Base-by-base conservation (phyloP, 2,888 invertebrate species). In the Calameuta idolon region DNA sequence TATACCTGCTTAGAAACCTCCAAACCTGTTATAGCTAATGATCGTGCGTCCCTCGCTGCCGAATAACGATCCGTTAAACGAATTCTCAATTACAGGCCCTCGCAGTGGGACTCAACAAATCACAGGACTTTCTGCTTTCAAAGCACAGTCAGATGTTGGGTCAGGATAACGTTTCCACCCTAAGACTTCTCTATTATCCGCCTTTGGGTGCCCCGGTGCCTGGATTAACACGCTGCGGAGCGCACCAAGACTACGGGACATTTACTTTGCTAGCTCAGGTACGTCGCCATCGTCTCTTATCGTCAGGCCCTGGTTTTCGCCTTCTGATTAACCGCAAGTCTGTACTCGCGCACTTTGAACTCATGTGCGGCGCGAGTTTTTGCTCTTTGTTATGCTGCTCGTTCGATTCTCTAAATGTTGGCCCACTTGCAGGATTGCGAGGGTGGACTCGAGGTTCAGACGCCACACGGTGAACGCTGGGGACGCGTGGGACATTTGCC, bases 241-340 rank as follows among this genome's bases (percentile, higher is more conserved):
- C 95, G 1, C 96, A 96, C 89, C 94, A 95, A 34, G 96, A 96
- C 90, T 95, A 95, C 83, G 96, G 96, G 82, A 95, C 96, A 75
- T 94, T 96, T 89, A 96, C 96, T 30, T 92, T 96, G 80, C 92
- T 96, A 73, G 94, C 95, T 69, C 93, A 93, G 89, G 90, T 90
- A 85, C 75, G 73, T 69, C 71, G 71, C 12, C 5, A 15, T 35
- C 12, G 35, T 31, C 31, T 31, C 35, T 35, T 35, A 35, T 12
- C 35, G 0, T 35, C 35, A 34, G 34, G 31, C 31, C 31, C 31
- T 31, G 31, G 31, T 31, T 31, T 31, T 1, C 12, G 40, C 37
- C 12, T 12, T 4, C 37, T 40, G 12, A 1, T 40, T 12, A 15
- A 40, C 40, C 15, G 15, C 15, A 1, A 40, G 12, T 35, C 35